Evolutionary conservation across 2,888 invertebrate species (phyloP).

Genomic region (Notodonta dromedarius): DNA sequence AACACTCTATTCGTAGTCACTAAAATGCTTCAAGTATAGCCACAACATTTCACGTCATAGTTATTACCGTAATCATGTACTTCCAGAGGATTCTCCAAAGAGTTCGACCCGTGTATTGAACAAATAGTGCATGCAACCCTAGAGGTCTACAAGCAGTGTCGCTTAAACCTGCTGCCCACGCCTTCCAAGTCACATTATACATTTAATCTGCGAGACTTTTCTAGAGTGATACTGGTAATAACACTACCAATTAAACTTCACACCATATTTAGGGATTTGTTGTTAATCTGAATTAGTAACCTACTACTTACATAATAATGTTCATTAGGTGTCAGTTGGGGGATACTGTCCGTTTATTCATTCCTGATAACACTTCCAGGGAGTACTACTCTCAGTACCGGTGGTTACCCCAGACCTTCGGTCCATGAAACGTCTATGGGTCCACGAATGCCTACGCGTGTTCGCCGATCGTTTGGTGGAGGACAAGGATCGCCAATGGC

Average conservation of each 20-base stretch:
- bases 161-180: conserved; percentile 93
- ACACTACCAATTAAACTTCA: too few species aligned
- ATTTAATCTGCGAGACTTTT: conserved; percentile 97
- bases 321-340: too few species aligned
- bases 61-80: too few species aligned
- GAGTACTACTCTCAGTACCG: conserved; percentile 95
- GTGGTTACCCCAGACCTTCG: conserved; percentile 94
- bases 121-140: conserved; percentile 95
- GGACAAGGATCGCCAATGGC: conserved; percentile 91
- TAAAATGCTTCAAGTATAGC: too few species aligned
- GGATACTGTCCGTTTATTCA: too few species aligned
- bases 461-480: conserved; percentile 97
- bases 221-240: conserved; percentile 90
- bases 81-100: conserved; percentile 95
- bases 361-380: conserved; percentile 51
- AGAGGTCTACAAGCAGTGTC: conserved; percentile 93
- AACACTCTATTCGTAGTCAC: neutral
- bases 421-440: conserved; percentile 96
- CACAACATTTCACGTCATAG: too few species aligned
- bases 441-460: conserved; percentile 96
- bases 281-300: too few species aligned
- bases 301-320: too few species aligned
- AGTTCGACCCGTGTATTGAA: conserved; percentile 96
- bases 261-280: too few species aligned
- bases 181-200: conserved; percentile 97